Base-by-base conservation (phyloP, 2,888 invertebrate genomes). In the Tetramorium bicarinatum region DNA sequence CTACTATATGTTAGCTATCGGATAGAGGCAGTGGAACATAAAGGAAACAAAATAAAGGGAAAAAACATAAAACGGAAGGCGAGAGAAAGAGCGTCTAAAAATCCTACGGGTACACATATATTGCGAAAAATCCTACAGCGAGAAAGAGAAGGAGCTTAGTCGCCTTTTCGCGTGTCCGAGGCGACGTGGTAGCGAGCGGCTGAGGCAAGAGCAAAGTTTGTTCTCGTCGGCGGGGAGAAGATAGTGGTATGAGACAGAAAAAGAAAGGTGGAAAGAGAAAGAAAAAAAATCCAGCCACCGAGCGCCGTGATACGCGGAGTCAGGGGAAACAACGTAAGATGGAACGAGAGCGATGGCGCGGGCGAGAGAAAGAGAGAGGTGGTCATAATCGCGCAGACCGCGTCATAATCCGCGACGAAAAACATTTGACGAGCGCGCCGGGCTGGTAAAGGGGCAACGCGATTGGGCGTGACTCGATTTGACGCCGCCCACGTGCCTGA, bases 341-440 rank as follows among this genome's bases (percentile, higher is more conserved):
- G 15, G 79, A 49, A 81, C 18, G 74, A 82, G 82, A 69, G 75
- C 69, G 84, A 85, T 62, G 66, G 82, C 71, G 84, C 86, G 84
- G 83, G 52, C 71, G 80, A 72, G 79, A 81, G 85, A 83, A 84
- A 64, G 85, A 81, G 90, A 91, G 90, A 91, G 92, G 93, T 92
- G 94, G 93, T 95, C 93, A 93, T 95, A 94, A 95, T 95, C 95
- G 94, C 94, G 92, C 94, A 94, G 94, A 93, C 93, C 94, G 95
- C 94, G 95, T 95, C 94, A 95, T 95, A 95, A 95, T 95, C 95
- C 93, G 94, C 92, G 94, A 93, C 93, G 94, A 94, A 95, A 95
- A 94, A 95, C 95, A 93, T 94, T 95, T 94, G 94, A 94, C 93
- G 94, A 94, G 92, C 86, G 90, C 91, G 89, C 88, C 90, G 90